Percentiles rank a stretch among this genome's conserved stretches.
Conservation (phyloP, 2,888 invertebrate species). For the Craniophora ligustri region DNA sequence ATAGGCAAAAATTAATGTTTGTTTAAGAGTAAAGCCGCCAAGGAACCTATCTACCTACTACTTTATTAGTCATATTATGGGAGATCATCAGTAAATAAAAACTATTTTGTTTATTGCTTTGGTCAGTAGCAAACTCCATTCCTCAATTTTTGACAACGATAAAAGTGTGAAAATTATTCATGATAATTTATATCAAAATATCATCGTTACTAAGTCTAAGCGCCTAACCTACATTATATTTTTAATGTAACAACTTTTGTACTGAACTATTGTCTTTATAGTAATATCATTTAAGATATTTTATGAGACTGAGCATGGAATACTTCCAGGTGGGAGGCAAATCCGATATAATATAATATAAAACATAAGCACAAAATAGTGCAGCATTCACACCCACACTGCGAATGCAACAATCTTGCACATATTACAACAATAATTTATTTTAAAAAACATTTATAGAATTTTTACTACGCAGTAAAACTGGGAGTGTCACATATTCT, state of each 20-base stretch:
- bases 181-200: too few species aligned
- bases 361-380: slow-evolving; percentile 28
- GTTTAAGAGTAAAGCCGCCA: too few species aligned
- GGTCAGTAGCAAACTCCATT: too few species aligned
- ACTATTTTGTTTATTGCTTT: too few species aligned
- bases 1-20: background rate
- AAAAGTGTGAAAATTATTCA: too few species aligned
- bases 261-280: slow-evolving; percentile 1
- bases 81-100: too few species aligned
- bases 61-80: too few species aligned
- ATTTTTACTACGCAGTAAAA: slow-evolving; percentile 72
- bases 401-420: slow-evolving; percentile 62
- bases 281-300: slow-evolving; percentile 11
- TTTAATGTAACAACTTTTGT: slow-evolving; percentile 1
- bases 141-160: too few species aligned
- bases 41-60: too few species aligned
- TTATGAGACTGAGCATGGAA: background rate
- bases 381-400: slow-evolving; percentile 50
- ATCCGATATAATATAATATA: slow-evolving; percentile 30
- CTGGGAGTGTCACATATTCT: slow-evolving; percentile 51
- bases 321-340: slow-evolving; percentile 1
- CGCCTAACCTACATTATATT: too few species aligned
- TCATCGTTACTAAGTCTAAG: too few species aligned
- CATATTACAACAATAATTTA: slow-evolving; percentile 70
- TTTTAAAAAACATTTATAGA: slow-evolving; percentile 67